Base-by-base conservation (phyloP, 2,113 vertebrate species). In the Eudyptes chrysolophus region DNA sequence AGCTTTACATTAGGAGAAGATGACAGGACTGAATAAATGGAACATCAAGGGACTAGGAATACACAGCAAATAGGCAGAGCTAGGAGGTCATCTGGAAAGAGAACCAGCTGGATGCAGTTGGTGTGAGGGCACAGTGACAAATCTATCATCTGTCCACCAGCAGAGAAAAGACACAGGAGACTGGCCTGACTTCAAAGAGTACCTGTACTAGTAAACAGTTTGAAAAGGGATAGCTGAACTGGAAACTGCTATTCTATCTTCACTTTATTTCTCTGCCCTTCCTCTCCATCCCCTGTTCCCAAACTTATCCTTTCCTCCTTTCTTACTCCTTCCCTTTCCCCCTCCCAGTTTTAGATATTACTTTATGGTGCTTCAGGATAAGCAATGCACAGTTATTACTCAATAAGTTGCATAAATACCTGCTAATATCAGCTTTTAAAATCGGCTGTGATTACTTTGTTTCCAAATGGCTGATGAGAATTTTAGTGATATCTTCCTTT, bases 141-240 rank as follows among this genome's bases (percentile, higher is more conserved):
- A 96, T 95, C 75, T 95, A 52, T 97, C 95, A 88, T 92, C 83
- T 93, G 90, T 89, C 90, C 86, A 81, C 88, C 51, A 94, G 60
- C 90, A 89, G 46, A 86, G 85, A 89, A 80, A 92, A 93, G 79
- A 94, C 71, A 71, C n/a, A 51, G 83, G 88, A 91, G 76, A 68
- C 58, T 86, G 88, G 71, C 40, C 38, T 74, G 71, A 58, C 64
- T 90, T 97, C 90, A 97, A 90, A 96, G 69, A 36, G 26, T 87
- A 84, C 72, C 64, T 84, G 49, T 55, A 46, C 42, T 66, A 86
- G 34, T 21, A 66, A 92, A 81, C 6, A 86, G 64, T 70, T 65
- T 80, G 38, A 75, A 95, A 93, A 92, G 24, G 6, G 25, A 24
- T 16, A 74, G 64, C 36, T 86, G 51, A 95, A 75, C n/a, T 66